phyloP scores from a whole-genome alignment of 2,113 vertebrate species.

The Opisthocomus hoazin region DNA sequence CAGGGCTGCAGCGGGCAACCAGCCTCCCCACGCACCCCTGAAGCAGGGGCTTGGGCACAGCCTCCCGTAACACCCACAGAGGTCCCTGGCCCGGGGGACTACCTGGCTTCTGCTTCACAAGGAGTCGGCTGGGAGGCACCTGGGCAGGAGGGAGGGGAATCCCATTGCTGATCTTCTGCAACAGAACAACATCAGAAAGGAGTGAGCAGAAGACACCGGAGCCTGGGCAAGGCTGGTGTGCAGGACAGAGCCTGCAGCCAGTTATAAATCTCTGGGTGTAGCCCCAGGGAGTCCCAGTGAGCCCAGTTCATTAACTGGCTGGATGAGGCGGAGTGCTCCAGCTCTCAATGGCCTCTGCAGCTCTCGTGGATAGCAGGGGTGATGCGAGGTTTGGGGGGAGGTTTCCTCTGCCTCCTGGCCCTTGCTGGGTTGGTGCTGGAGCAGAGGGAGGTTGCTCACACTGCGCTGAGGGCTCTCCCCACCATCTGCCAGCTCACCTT shows the following conservation, averaged over 20 bases:
- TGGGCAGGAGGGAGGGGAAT: constrained; percentile 63
- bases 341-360: neutral
- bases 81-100: neutral
- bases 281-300: neutral
- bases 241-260: neutral
- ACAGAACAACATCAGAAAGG: neutral
- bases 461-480: neutral
- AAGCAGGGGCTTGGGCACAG: too few relatives aligned
- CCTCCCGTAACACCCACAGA: neutral
- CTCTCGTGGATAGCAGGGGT: neutral
- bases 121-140: constrained; percentile 46
- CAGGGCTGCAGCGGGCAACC: neutral
- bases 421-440: neutral
- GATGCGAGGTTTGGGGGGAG: neutral
- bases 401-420: neutral
- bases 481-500: neutral
- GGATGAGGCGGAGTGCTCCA: neutral
- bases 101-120: neutral
- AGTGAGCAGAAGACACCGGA: neutral
- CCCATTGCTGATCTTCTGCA: constrained; percentile 47
- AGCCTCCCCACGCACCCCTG: rapidly evolving
- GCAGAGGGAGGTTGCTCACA: neutral
- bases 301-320: neutral
- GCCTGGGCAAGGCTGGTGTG: neutral
- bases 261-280: neutral